These are phyloP conservation scores for Conopomorpha cramerella DNA, from an alignment of 1,140 invertebrate species.

Conservation along the genomic window DNA sequence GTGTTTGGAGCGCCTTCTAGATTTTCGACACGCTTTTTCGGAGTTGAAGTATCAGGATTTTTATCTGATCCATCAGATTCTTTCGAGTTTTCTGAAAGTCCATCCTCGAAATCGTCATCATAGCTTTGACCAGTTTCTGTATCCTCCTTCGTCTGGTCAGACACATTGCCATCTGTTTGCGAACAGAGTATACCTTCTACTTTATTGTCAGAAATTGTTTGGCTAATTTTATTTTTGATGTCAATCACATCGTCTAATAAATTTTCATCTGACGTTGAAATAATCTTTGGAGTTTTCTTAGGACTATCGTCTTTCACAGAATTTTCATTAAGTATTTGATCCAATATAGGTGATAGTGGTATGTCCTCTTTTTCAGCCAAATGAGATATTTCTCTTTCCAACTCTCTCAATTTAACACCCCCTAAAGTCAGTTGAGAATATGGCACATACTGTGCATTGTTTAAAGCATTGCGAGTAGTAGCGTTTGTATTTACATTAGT, in stretches of 20 bases:
- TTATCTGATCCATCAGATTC: slow-evolving; percentile 3
- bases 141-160: slow-evolving; percentile 9
- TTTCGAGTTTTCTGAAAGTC: slow-evolving; percentile 21
- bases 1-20: no score
- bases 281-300: slow-evolving; percentile 19
- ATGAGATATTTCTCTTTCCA: slow-evolving; percentile 37
- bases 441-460: slow-evolving; percentile 49
- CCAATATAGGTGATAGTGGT: slow-evolving; percentile 32
- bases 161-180: slow-evolving; percentile 3
- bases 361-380: slow-evolving; percentile 26
- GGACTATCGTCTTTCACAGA: slow-evolving; percentile 13
- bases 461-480: slow-evolving; percentile 17
- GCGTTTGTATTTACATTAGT: no score
- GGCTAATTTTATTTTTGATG: slow-evolving; percentile 29
- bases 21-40: no score
- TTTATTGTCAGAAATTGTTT: slow-evolving; percentile 20
- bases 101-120: slow-evolving; percentile 51
- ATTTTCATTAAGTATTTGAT: slow-evolving; percentile 40
- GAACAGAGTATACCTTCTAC: slow-evolving; percentile 6
- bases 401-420: slow-evolving; percentile 39
- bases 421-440: slow-evolving; percentile 53
- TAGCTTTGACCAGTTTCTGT: slow-evolving; percentile 28
- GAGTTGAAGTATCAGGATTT: slow-evolving; percentile 1
- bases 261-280: slow-evolving; percentile 46
- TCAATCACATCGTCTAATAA: slow-evolving; percentile 42